phyloP scores from a whole-genome alignment of 2,797 vertebrate genomes.

The Lutjanus campechanus region DNA sequence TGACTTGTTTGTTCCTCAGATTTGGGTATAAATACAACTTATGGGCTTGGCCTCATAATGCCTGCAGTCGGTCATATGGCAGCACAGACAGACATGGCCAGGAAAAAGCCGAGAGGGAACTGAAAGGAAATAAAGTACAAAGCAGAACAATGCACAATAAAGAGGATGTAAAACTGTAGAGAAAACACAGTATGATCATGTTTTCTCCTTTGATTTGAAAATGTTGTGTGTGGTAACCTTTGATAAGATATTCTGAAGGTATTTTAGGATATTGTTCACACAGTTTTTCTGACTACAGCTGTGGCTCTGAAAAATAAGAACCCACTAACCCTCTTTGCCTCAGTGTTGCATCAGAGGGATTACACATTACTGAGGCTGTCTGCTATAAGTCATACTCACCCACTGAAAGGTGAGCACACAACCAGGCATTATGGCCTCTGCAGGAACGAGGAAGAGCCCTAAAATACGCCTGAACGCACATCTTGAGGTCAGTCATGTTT shows the following conservation, averaged over 20 bases:
- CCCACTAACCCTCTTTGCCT: conserved; percentile 74
- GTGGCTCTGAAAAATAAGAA: conserved; percentile 63
- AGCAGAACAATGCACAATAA: conserved; percentile 58
- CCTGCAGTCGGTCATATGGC: conserved; percentile 56
- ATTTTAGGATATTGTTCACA: conserved; percentile 67
- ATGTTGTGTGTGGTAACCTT: background rate
- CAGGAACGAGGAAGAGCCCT: conserved; percentile 76
- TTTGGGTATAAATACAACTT: conserved; percentile 46
- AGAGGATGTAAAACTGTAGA: conserved; percentile 66
- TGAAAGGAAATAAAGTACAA: conserved; percentile 31
- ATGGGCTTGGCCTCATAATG: conserved; percentile 36
- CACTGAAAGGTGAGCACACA: conserved; percentile 63
- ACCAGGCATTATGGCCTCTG: conserved; percentile 66
- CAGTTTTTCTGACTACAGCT: conserved; percentile 38
- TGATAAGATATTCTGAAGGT: conserved; percentile 9
- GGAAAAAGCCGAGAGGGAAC: conserved; percentile 36
- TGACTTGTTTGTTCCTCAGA: conserved; percentile 77
- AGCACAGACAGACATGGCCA: conserved; percentile 7
- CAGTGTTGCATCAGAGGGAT: conserved; percentile 82
- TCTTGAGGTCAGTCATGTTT: conserved; percentile 72
- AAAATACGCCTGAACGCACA: conserved; percentile 66
- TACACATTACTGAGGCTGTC: conserved; percentile 71
- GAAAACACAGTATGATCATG: background rate
- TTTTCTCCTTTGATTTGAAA: background rate
- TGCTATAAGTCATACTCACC: conserved; percentile 57